Base-by-base conservation (phyloP, 2,797 vertebrate genomes). In the Lepus oiostolus region DNA sequence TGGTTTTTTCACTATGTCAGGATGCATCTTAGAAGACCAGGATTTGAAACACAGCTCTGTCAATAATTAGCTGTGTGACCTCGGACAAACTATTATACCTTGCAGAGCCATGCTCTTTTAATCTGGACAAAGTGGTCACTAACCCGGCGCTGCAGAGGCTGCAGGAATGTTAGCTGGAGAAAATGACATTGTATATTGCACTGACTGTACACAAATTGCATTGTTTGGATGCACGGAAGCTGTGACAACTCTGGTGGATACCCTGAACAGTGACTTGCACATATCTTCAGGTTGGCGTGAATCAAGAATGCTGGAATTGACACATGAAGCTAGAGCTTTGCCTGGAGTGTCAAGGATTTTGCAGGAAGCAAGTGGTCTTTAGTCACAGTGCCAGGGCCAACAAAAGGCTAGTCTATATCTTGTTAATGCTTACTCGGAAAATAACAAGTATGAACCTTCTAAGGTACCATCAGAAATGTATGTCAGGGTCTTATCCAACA, bases 351-450 rank as follows among this genome's bases (percentile, higher is more conserved):
- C 71, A 86, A 85, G 52, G 42, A 81, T 88, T 85, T 47, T 88
- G 63, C 28, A 93, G 35, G 91, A 88, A 83, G 65, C 74, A 90
- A 89, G 81, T 14, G 35, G 52, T 77, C 67, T 88, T 35, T n/a
- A 80, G 86, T 3, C 38, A 75, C 84, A 63, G 5, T 7, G 62
- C 65, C 76, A 81, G 85, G 30, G 32, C 82, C 65, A 52, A 52
- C 16, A 42, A 86, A 84, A 94, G 80, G 21, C 77, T 65, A 80
- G 84, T 92, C 60, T 92, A 22, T 30, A 50, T 38, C 90, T 85
- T 42, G 38, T 24, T 94, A 75, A 58, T n/a, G 38, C 50, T 82
- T 65, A 35, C 60, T 52, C 50, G 38, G 71, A 92, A 96, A 89
- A 90, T 67, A 83, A 82, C 58, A 63, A 67, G 67, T 17, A 12